phyloP scores from a whole-genome alignment of 2,888 invertebrate genomes.

The Epinotia brunnichana region DNA sequence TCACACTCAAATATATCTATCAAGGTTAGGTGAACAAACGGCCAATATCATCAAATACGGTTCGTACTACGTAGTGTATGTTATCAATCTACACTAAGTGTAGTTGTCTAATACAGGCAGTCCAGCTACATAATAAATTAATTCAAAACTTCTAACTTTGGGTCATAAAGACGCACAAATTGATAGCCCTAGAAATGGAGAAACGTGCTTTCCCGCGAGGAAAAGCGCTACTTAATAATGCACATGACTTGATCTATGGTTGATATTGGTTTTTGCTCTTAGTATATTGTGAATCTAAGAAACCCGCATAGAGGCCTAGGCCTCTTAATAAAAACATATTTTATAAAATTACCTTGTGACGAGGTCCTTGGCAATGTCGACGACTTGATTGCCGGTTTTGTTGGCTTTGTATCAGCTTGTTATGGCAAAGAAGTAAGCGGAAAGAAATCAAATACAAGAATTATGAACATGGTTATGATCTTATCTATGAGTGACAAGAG shows the following conservation, averaged over 20 bases:
- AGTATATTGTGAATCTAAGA: neutral
- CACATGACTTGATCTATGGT: neutral
- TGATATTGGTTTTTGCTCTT: neutral
- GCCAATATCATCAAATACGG: neutral
- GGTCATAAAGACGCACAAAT: neutral
- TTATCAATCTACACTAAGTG: neutral
- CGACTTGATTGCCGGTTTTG: slow-evolving; percentile 98
- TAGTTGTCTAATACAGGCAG: neutral
- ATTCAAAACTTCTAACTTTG: neutral
- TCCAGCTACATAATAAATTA: neutral
- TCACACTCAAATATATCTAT: neutral
- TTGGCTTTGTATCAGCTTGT: slow-evolving; percentile 96
- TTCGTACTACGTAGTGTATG: neutral
- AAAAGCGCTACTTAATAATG: neutral
- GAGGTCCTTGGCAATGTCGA: slow-evolving; percentile 97
- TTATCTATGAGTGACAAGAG: slow-evolving; percentile 69
- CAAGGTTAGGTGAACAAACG: neutral
- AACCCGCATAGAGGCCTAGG: slow-evolving; percentile 26
- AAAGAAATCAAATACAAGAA: slow-evolving; percentile 82
- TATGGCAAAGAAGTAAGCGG: slow-evolving; percentile 83
- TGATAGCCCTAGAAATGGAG: neutral
- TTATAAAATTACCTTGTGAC: slow-evolving; percentile 92
- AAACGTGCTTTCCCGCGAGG: neutral
- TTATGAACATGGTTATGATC: slow-evolving; percentile 69
- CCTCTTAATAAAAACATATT: slow-evolving; percentile 54